A percentile compares a stretch with the other conserved stretches of the same genome.
Evolutionary conservation across 2,797 vertebrate genomes (phyloP).

Genomic region (Phalloptychus januarius): DNA sequence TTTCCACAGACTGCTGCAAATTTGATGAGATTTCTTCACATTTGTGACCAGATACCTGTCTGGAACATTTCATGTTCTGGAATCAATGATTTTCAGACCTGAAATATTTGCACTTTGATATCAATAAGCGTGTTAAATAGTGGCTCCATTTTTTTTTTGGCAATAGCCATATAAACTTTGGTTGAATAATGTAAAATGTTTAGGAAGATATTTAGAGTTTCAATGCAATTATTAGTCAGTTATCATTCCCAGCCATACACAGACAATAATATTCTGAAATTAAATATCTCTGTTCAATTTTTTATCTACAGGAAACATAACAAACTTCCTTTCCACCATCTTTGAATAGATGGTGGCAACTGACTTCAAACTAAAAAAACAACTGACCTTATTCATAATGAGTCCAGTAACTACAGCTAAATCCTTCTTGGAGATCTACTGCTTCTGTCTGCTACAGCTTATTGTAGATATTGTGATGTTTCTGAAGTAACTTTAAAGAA

Average conservation of each 20-base stretch:
- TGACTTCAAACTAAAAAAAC: background rate
- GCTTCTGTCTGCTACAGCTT: background rate
- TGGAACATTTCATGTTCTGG: background rate
- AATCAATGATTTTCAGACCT: background rate
- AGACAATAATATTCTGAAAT: background rate
- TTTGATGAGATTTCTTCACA: background rate
- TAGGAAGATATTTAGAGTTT: background rate
- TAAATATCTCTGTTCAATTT: background rate
- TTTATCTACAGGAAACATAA: background rate
- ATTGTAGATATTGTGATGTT: background rate
- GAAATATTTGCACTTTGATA: background rate
- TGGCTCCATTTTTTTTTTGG: background rate
- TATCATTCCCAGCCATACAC: background rate
- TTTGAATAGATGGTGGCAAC: background rate
- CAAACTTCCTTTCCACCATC: background rate
- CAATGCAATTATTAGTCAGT: background rate
- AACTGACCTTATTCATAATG: background rate
- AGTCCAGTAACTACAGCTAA: background rate
- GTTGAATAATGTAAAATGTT: background rate
- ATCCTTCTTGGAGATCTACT: background rate
- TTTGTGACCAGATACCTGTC: background rate
- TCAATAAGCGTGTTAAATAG: background rate
- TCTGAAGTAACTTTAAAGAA: background rate
- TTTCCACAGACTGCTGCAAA: background rate
- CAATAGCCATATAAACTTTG: background rate